A percentile compares a stretch with the other conserved stretches of the same genome.
phyloP scores from a whole-genome alignment of 2,888 invertebrate species.

The Lochmaea crataegi region DNA sequence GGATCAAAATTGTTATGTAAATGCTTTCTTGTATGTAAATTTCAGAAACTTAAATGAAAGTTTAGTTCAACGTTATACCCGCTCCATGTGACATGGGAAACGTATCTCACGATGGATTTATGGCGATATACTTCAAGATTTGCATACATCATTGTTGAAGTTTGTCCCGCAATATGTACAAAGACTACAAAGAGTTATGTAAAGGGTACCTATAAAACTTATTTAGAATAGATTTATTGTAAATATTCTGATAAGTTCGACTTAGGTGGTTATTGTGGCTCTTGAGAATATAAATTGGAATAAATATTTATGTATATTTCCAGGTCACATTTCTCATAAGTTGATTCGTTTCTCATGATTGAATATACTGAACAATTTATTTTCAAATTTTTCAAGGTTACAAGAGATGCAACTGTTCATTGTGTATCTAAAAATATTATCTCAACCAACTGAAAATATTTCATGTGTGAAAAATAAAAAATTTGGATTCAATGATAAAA shows the following conservation, averaged over 20 bases:
- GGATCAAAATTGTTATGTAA: slow-evolving; percentile 47
- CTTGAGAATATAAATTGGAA: not conserved
- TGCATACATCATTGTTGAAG: slow-evolving; percentile 40
- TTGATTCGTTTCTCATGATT: not conserved
- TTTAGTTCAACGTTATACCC: slow-evolving; percentile 41
- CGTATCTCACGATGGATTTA: slow-evolving; percentile 38
- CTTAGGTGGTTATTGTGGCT: not conserved
- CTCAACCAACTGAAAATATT: too few species aligned
- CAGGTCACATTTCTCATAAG: not conserved
- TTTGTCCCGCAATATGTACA: slow-evolving; percentile 25
- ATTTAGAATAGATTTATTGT: slow-evolving; percentile 29
- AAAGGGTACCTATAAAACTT: slow-evolving; percentile 25
- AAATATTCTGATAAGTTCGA: slow-evolving; percentile 19
- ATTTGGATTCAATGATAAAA: too few species aligned
- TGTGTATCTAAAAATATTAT: too few species aligned
- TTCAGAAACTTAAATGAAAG: slow-evolving; percentile 45
- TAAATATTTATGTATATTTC: not conserved
- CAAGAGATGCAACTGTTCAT: too few species aligned
- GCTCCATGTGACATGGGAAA: slow-evolving; percentile 45
- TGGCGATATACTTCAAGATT: slow-evolving; percentile 36
- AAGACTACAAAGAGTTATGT: slow-evolving; percentile 19
- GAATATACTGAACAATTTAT: too few species aligned
- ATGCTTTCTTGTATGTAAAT: slow-evolving; percentile 46
- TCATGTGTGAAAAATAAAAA: too few species aligned
- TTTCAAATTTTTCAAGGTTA: too few species aligned